Evolutionary conservation across 2,888 invertebrate genomes (phyloP).

Genomic region (Cerceris rybyensis): DNA sequence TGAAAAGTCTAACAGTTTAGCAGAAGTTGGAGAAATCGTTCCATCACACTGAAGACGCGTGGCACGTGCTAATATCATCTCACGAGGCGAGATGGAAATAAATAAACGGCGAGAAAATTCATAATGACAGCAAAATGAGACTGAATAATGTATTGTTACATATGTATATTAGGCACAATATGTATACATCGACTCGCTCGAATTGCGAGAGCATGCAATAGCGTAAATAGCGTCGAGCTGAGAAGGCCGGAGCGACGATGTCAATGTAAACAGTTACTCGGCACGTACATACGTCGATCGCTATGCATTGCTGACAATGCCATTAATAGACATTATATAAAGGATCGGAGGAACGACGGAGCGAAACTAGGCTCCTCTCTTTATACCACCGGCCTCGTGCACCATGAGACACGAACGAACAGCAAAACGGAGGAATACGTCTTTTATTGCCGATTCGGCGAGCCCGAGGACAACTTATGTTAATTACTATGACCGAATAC

Average conservation of each 20-base stretch:
- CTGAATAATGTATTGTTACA: slow-evolving; percentile 17
- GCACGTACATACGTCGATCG: slow-evolving; percentile 10
- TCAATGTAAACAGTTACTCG: slow-evolving; percentile 41
- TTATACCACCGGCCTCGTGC: neutral
- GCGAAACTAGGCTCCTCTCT: slow-evolving; percentile 5
- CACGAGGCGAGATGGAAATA: neutral
- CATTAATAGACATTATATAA: slow-evolving; percentile 49
- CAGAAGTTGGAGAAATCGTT: no score
- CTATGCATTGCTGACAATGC: slow-evolving; percentile 21
- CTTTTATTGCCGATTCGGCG: slow-evolving; percentile 9
- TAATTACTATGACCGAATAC: slow-evolving; percentile 14
- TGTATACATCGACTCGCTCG: slow-evolving; percentile 7
- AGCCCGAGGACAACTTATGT: slow-evolving; percentile 35
- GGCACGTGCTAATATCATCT: no score
- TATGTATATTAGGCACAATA: slow-evolving; percentile 1
- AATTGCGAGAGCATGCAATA: slow-evolving; percentile 29
- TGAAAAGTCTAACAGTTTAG: no score
- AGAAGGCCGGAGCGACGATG: slow-evolving; percentile 49
- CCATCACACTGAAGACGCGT: no score
- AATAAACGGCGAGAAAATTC: neutral
- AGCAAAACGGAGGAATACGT: neutral
- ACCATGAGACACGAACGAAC: neutral
- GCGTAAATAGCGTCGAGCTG: slow-evolving; percentile 37
- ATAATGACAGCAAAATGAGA: slow-evolving; percentile 12
- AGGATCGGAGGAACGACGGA: slow-evolving; percentile 18